Percentiles rank a stretch among this genome's conserved stretches.
phyloP scores from a whole-genome alignment of 1,140 invertebrate species.

The Drosophila kikkawai region DNA sequence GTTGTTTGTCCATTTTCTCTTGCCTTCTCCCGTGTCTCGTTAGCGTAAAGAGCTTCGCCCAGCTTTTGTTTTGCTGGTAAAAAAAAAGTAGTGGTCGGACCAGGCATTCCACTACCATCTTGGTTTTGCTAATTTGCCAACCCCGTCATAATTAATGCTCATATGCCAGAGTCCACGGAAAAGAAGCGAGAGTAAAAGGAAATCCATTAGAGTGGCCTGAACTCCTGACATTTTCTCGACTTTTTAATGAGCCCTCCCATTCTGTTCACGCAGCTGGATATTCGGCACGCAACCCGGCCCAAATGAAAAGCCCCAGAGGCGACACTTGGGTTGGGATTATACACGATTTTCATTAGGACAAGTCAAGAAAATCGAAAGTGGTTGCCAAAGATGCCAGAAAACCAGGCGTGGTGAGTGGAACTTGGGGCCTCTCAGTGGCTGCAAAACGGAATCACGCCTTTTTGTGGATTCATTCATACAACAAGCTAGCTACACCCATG shows the following conservation, averaged over 20 bases:
- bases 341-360: conserved; percentile 51
- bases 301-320: conserved; percentile 16
- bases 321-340: conserved; percentile 34
- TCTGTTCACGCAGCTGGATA: conserved; percentile 6
- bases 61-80: conserved; percentile 22
- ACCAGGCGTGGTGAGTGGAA: conserved; percentile 47
- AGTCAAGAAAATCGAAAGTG: conserved; percentile 43
- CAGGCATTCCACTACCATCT: conserved; percentile 3
- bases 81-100: conserved; percentile 3
- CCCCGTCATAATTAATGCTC: conserved; percentile 46
- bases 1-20: conserved; percentile 14
- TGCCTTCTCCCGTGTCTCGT: conserved; percentile 28
- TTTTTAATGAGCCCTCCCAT: conserved; percentile 46
- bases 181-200: conserved; percentile 12
- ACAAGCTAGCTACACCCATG: conserved; percentile 55
- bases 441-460: conserved; percentile 56
- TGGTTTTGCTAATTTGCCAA: conserved; percentile 53
- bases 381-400: conserved; percentile 42
- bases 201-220: conserved; percentile 44
- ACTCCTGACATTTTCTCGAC: conserved; percentile 64
- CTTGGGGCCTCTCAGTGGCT: not conserved
- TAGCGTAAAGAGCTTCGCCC: conserved; percentile 18
- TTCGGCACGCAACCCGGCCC: conserved; percentile 27
- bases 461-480: conserved; percentile 64
- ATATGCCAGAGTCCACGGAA: conserved; percentile 2